Evolutionary conservation across 2,113 vertebrate species (phyloP).

Genomic region (Eidolon helvum): DNA sequence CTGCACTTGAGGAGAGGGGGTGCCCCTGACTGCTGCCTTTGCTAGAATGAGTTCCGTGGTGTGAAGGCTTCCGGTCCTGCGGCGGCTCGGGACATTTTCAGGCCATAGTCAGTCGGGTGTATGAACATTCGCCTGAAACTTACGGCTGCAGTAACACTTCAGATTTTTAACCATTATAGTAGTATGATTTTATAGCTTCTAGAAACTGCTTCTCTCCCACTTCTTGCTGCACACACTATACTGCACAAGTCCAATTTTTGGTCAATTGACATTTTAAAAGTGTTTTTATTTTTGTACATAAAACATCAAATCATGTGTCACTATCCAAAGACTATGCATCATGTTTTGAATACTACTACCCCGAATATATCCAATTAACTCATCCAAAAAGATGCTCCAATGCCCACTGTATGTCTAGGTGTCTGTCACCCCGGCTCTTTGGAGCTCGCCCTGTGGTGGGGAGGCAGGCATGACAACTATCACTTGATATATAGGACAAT

Average conservation of each 20-base stretch:
- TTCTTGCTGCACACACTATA: not conserved
- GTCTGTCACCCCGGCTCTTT: too few species aligned
- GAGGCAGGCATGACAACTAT: not conserved
- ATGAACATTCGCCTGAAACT: not conserved
- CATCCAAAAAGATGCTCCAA: not conserved
- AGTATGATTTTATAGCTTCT: not conserved
- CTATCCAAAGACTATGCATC: not conserved
- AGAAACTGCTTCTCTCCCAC: not conserved
- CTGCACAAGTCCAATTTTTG: not conserved
- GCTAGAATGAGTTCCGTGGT: accelerated
- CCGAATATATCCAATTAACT: not conserved
- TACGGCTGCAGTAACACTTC: not conserved
- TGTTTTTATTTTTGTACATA: not conserved
- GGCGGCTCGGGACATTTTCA: not conserved
- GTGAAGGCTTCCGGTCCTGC: not conserved
- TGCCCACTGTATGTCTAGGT: not conserved
- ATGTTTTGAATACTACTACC: not conserved
- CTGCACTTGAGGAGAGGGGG: accelerated
- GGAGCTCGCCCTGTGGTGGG: too few species aligned
- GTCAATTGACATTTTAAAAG: not conserved
- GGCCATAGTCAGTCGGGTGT: not conserved
- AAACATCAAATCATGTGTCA: not conserved
- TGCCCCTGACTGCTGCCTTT: accelerated
- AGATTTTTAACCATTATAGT: not conserved
- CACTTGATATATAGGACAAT: accelerated